Percentiles rank a stretch among this genome's conserved stretches.
Evolutionary conservation across 2,888 invertebrate species (phyloP).

Genomic region (Andrena trimmerana): DNA sequence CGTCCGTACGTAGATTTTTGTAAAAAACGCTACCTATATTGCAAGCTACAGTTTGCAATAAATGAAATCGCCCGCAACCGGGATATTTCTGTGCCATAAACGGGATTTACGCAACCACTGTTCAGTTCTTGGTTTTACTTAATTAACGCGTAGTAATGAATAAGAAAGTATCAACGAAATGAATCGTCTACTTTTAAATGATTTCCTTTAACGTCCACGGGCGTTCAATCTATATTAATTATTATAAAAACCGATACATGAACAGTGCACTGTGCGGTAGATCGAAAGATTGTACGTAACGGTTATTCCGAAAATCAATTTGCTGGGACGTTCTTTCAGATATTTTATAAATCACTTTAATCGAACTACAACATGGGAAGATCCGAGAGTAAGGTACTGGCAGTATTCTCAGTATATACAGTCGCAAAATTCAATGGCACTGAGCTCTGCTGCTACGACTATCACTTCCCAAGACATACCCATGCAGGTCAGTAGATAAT

Average conservation of each 20-base stretch:
- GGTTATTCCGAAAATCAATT: conserved; percentile 1
- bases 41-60: not conserved
- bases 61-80: not conserved
- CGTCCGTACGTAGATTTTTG: conserved; percentile 88
- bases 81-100: conserved; percentile 10
- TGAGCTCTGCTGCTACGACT: conserved; percentile 85
- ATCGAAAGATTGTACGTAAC: not conserved
- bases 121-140: not conserved
- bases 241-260: not conserved
- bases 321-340: conserved; percentile 83
- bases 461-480: conserved; percentile 87
- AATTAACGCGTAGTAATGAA: conserved; percentile 3
- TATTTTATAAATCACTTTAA: conserved; percentile 92
- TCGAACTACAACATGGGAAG: conserved; percentile 92
- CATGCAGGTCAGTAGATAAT: conserved; percentile 87
- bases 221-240: not conserved
- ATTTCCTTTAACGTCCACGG: not conserved
- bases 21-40: conserved; percentile 14
- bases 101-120: conserved; percentile 40
- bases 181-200: conserved; percentile 1
- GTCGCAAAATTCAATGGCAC: conserved; percentile 80
- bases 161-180: not conserved
- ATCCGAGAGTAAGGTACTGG: conserved; percentile 89
- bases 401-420: conserved; percentile 82
- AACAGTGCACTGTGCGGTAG: not conserved